Conservation (phyloP, 35 echinoderm and acorn worm genomes). For the Strongylocentrotus purpuratus region DNA sequence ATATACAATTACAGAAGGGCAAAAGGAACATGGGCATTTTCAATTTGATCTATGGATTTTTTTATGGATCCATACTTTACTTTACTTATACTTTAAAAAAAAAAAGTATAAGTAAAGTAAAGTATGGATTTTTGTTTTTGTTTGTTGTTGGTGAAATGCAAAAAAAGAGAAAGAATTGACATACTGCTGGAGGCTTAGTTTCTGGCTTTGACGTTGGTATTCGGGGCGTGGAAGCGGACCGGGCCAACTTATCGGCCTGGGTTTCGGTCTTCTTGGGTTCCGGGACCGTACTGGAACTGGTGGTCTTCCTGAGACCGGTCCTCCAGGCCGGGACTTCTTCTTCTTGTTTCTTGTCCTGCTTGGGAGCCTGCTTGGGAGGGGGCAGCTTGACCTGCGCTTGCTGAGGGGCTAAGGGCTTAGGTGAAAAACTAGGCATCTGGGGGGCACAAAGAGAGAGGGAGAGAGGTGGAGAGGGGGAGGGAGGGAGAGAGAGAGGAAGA, state of each 20-base stretch:
- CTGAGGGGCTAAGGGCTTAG: constrained; percentile 76
- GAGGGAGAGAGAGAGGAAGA: background rate
- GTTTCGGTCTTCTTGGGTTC: constrained; percentile 86
- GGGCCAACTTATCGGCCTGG: constrained; percentile 69
- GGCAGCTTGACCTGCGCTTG: background rate
- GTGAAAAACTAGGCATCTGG: constrained; percentile 95
- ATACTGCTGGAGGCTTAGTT: constrained; percentile 44
- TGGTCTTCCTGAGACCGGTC: constrained; percentile 90
- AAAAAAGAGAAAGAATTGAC: background rate
- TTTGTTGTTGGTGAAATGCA: background rate
- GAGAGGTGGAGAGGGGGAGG: background rate
- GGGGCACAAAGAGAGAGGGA: background rate
- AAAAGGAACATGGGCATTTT: too few relatives aligned
- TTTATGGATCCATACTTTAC: too few relatives aligned
- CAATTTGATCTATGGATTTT: too few relatives aligned
- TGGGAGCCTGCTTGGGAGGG: constrained; percentile 7
- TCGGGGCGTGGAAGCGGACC: constrained; percentile 77
- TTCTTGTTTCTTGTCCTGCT: constrained; percentile 76
- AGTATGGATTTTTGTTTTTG: too few relatives aligned
- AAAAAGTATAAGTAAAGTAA: too few relatives aligned
- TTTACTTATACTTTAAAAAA: too few relatives aligned
- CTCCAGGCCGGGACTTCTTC: constrained; percentile 90
- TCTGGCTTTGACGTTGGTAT: constrained; percentile 54
- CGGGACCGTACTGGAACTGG: constrained; percentile 82
- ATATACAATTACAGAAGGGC: background rate